Evolutionary conservation across 2,113 vertebrate genomes (phyloP).

Genomic region (Podilymbus podiceps): DNA sequence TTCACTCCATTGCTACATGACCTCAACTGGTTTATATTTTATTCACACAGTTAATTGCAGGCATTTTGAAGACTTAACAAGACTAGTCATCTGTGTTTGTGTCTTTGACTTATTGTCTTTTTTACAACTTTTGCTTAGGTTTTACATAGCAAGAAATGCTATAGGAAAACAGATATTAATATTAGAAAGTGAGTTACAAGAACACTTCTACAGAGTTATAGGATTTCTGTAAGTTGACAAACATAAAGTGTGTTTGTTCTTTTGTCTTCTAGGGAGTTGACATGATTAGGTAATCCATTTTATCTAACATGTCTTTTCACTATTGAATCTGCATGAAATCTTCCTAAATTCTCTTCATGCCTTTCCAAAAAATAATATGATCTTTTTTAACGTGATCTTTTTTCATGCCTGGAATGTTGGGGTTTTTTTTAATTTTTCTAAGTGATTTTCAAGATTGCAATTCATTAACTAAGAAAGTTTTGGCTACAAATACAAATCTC

Average conservation of each 20-base stretch:
- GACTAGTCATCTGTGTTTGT: not conserved
- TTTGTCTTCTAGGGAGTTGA: constrained; percentile 4
- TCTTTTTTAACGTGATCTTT: not conserved
- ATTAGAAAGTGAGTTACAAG: not conserved
- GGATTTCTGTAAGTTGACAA: not conserved
- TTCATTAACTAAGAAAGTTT: not conserved
- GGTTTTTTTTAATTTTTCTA: constrained; percentile 8
- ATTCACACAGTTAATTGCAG: not conserved
- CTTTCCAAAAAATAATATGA: constrained; percentile 32
- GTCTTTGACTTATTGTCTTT: not conserved
- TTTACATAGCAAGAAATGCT: not conserved
- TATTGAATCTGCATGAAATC: constrained; percentile 30
- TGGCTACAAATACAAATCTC: not conserved
- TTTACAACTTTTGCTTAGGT: not conserved
- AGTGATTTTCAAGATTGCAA: constrained; percentile 32
- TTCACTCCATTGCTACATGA: not conserved
- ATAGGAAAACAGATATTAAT: not conserved
- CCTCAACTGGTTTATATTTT: not conserved
- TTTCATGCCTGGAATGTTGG: constrained; percentile 1
- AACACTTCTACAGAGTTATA: not conserved
- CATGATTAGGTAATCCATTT: not conserved
- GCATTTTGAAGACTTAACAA: not conserved
- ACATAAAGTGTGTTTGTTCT: not conserved
- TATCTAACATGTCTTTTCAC: not conserved
- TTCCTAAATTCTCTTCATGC: constrained; percentile 20